These are phyloP conservation scores for Platyrinchus mystaceus DNA, from an alignment of 2,797 vertebrate species.

Conservation along the genomic window DNA sequence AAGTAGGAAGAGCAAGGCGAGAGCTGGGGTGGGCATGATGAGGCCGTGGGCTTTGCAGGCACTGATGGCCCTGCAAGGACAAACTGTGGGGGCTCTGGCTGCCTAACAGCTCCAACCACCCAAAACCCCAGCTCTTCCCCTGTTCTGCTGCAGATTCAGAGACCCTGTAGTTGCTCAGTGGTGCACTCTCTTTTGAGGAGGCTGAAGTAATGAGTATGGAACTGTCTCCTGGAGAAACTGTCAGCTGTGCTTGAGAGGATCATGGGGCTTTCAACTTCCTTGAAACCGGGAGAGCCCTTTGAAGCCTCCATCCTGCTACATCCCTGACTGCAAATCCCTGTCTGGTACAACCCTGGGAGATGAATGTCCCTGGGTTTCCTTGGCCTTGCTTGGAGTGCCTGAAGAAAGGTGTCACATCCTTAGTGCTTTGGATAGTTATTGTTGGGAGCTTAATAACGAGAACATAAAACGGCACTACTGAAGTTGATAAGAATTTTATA, in stretches of 20 bases:
- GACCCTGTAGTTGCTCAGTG: background rate
- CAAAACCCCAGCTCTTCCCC: background rate
- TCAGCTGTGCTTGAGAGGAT: background rate
- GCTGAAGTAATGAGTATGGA: background rate
- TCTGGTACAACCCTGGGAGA: background rate
- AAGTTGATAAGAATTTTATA: background rate
- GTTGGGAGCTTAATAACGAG: background rate
- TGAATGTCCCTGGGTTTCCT: background rate
- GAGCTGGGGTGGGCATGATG: background rate
- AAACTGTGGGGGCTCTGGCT: background rate
- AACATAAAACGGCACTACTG: rapidly evolving
- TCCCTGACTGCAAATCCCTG: background rate
- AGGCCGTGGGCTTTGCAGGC: background rate
- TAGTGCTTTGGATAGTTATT: background rate
- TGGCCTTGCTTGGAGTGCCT: background rate
- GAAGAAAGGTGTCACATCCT: background rate
- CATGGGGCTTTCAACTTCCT: background rate
- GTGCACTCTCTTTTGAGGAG: background rate
- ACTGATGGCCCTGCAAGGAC: background rate
- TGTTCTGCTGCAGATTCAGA: background rate
- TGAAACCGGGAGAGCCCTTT: background rate
- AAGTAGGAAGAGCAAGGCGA: background rate
- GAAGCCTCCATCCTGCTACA: rapidly evolving
- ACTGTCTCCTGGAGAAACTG: background rate
- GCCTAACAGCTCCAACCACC: background rate